Percentiles rank a stretch among this genome's conserved stretches.
These are phyloP conservation scores for Urosaurus nigricauda DNA, from an alignment of 2,797 vertebrate species.

Conservation along the genomic window DNA sequence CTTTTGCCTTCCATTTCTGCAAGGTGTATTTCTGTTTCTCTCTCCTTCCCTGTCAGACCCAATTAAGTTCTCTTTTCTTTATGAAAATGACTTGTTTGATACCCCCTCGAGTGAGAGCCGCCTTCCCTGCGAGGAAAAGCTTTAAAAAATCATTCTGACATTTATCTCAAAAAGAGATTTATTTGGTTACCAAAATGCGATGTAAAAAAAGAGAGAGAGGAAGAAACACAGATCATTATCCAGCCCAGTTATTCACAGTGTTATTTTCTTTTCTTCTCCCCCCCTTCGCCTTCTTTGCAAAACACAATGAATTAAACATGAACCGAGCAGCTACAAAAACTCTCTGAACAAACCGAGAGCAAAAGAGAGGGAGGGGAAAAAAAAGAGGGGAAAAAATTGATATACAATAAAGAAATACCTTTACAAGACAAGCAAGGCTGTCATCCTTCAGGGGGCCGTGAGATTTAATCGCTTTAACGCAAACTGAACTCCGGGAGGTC, in stretches of 20 bases:
- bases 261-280: background rate
- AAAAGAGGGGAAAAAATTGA: background rate
- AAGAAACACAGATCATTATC: background rate
- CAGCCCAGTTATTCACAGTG: conserved; percentile 4
- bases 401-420: conserved; percentile 5
- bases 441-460: background rate
- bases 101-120: rapidly evolving
- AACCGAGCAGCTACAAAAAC: rapidly evolving
- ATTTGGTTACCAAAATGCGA: background rate
- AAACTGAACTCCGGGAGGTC: background rate
- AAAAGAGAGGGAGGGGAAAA: background rate
- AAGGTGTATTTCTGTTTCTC: background rate
- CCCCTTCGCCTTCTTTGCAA: background rate
- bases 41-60: conserved; percentile 25
- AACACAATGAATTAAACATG: conserved; percentile 22
- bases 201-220: background rate
- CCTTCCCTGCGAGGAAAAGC: conserved; percentile 30
- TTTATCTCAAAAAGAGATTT: background rate
- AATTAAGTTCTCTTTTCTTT: background rate
- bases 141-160: conserved; percentile 24
- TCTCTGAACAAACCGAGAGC: conserved; percentile 5
- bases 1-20: background rate
- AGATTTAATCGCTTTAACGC: conserved; percentile 17
- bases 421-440: background rate
- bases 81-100: background rate